These are phyloP conservation scores for Nettapus auritus DNA, from an alignment of 2,113 vertebrate genomes.

Conservation along the genomic window DNA sequence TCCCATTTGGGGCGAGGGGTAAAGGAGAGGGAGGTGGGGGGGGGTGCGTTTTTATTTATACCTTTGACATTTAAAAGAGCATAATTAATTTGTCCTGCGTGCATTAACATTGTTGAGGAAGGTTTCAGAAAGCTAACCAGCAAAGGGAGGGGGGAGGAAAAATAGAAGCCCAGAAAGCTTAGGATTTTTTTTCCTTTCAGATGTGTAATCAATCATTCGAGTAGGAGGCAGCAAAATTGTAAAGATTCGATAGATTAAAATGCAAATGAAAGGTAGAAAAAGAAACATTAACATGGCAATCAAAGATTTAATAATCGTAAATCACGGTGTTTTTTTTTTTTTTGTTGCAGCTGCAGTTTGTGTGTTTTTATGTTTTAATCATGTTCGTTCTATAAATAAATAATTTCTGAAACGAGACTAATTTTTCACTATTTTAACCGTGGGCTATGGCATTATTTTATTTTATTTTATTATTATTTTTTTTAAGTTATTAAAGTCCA, in stretches of 20 bases:
- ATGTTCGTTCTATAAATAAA: slow-evolving; percentile 83
- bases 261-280: slow-evolving; percentile 85
- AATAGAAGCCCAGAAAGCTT: slow-evolving; percentile 57
- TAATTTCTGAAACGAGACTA: slow-evolving; percentile 81
- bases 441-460: slow-evolving; percentile 69
- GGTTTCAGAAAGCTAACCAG: slow-evolving; percentile 75
- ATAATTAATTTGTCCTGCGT: slow-evolving; percentile 81
- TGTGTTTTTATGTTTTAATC: slow-evolving; percentile 79
- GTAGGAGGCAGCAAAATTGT: slow-evolving; percentile 83
- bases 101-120: slow-evolving; percentile 76
- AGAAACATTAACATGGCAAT: slow-evolving; percentile 84
- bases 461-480: slow-evolving; percentile 29
- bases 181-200: slow-evolving; percentile 69
- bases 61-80: slow-evolving; percentile 82
- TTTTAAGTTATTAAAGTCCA: slow-evolving; percentile 28
- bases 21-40: neutral
- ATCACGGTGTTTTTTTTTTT: slow-evolving; percentile 74
- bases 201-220: slow-evolving; percentile 83
- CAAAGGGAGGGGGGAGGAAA: neutral
- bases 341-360: slow-evolving; percentile 80
- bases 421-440: slow-evolving; percentile 81
- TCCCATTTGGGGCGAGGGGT: slow-evolving; percentile 69
- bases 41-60: slow-evolving; percentile 77
- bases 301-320: slow-evolving; percentile 87
- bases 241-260: slow-evolving; percentile 87